A percentile compares a stretch with the other conserved stretches of the same genome.
These are phyloP conservation scores for Netelia virgata DNA, from an alignment of 2,888 invertebrate genomes.

Conservation along the genomic window DNA sequence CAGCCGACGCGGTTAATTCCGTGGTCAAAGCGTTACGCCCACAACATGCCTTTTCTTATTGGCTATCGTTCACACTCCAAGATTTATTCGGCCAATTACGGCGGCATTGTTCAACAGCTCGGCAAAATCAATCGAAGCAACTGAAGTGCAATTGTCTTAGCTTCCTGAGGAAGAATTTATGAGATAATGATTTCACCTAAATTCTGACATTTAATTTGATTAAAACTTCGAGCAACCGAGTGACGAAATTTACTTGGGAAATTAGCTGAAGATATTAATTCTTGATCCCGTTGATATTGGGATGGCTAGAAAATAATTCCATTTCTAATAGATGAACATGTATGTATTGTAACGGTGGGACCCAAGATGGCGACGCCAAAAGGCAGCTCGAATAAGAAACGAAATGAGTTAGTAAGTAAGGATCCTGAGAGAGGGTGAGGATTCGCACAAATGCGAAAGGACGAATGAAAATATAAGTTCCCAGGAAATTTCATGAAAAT, in stretches of 20 bases:
- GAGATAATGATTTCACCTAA: background rate
- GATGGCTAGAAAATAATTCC: background rate
- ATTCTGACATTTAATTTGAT: background rate
- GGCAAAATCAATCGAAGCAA: slow-evolving; percentile 62
- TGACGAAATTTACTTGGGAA: too few species aligned
- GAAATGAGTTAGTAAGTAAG: too few species aligned
- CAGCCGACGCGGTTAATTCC: slow-evolving; percentile 69
- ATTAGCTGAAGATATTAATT: background rate
- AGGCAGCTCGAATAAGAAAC: too few species aligned
- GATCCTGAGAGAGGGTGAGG: too few species aligned
- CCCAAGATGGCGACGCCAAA: too few species aligned
- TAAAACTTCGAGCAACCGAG: too few species aligned
- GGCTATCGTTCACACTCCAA: slow-evolving; percentile 76
- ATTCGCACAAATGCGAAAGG: too few species aligned
- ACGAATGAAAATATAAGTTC: too few species aligned
- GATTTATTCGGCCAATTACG: slow-evolving; percentile 78
- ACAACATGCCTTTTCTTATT: slow-evolving; percentile 79
- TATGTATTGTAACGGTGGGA: too few species aligned
- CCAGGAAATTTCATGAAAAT: too few species aligned
- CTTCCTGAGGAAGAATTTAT: slow-evolving; percentile 11
- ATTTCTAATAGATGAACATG: background rate
- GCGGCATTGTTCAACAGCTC: slow-evolving; percentile 75
- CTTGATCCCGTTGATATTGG: background rate
- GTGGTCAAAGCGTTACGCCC: slow-evolving; percentile 75
- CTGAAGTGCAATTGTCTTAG: slow-evolving; percentile 3